phyloP scores from a whole-genome alignment of 2,113 vertebrate species.

The Thomomys bottae region DNA sequence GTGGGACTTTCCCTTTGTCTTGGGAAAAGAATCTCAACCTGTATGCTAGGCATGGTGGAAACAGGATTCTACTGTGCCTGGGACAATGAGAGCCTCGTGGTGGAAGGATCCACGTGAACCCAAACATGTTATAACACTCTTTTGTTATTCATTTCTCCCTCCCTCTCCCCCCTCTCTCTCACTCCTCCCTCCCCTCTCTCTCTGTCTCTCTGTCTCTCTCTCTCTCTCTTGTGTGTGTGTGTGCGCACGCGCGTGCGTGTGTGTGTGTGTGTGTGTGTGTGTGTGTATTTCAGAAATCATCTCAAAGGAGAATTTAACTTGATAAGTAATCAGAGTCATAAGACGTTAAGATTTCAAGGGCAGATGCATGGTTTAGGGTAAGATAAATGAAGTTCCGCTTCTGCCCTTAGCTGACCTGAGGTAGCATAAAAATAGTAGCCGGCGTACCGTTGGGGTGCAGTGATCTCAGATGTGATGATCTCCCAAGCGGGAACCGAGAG shows the following conservation, averaged over 20 bases:
- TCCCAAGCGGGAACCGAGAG: not conserved
- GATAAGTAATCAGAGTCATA: not conserved
- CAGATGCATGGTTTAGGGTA: not conserved
- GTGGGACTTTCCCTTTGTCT: not conserved
- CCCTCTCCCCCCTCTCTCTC: too few species aligned
- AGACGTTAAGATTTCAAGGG: not conserved
- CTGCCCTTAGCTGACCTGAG: not conserved
- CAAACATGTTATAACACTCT: not conserved
- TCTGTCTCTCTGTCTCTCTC: too few species aligned
- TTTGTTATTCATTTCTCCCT: not conserved
- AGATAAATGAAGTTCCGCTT: not conserved
- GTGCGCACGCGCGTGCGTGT: too few species aligned
- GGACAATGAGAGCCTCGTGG: not conserved
- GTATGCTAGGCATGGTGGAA: not conserved
- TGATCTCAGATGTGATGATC: not conserved
- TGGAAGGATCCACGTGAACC: too few species aligned
- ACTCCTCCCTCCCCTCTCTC: too few species aligned
- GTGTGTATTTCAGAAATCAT: not conserved
- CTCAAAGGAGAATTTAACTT: not conserved
- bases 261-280: too few species aligned
- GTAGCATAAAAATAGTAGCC: not conserved
- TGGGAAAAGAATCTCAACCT: not conserved
- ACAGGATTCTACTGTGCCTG: not conserved
- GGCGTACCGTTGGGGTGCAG: not conserved
- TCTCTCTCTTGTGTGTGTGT: too few species aligned